Evolutionary conservation across 1,140 invertebrate species (phyloP).

Genomic region (Cyclargus thomasi): DNA sequence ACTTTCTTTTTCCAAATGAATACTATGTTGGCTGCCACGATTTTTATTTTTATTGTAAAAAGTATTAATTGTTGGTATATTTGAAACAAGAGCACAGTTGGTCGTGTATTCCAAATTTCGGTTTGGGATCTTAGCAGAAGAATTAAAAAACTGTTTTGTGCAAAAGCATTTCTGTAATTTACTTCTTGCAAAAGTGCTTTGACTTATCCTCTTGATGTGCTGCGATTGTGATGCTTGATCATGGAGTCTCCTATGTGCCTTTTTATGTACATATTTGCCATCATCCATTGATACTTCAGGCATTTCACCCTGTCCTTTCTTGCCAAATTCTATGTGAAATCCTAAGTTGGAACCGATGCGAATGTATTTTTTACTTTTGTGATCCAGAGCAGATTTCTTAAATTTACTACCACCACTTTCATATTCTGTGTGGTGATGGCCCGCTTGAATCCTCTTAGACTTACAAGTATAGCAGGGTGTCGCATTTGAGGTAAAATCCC

Average conservation of each 20-base stretch:
- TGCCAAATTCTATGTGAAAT: slow-evolving; percentile 39
- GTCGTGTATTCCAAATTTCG: not conserved
- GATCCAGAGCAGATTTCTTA: not conserved
- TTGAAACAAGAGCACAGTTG: not conserved
- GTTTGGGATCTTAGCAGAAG: not conserved
- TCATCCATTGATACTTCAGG: not conserved
- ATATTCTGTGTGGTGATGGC: not conserved
- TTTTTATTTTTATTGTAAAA: not conserved
- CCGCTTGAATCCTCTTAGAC: not conserved
- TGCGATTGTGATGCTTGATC: not conserved
- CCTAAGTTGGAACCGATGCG: slow-evolving; percentile 35
- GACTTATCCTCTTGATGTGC: not conserved
- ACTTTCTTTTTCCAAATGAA: not conserved
- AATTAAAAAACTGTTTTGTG: not conserved
- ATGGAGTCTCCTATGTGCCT: not conserved
- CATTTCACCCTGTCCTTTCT: slow-evolving; percentile 18
- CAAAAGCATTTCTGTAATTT: slow-evolving; percentile 16
- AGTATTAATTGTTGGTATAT: not conserved
- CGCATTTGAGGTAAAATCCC: slow-evolving; percentile 16
- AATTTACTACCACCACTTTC: not conserved
- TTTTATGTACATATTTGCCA: not conserved
- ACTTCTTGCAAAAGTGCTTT: not conserved
- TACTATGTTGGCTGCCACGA: not conserved
- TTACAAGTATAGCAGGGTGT: slow-evolving; percentile 9
- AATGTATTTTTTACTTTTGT: slow-evolving; percentile 17